These are phyloP conservation scores for Choloepus hoffmanni DNA, from an alignment of 2,113 vertebrate species.

Conservation along the genomic window DNA sequence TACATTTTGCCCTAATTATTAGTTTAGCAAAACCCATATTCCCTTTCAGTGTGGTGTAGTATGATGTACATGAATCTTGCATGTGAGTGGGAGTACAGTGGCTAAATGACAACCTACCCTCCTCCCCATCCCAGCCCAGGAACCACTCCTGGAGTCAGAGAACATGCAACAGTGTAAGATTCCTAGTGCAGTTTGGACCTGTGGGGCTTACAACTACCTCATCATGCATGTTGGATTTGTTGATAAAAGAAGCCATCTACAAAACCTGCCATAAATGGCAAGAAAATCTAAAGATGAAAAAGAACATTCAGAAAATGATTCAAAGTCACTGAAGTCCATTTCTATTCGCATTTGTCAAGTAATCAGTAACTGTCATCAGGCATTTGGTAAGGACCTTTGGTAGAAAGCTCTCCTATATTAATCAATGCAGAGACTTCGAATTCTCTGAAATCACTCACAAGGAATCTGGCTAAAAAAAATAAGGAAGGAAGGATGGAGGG, in stretches of 20 bases:
- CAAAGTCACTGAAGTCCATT: background rate
- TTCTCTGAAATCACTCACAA: background rate
- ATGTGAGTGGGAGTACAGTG: background rate
- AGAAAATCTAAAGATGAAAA: background rate
- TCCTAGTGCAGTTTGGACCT: background rate
- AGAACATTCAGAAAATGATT: background rate
- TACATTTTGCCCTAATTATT: background rate
- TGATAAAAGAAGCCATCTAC: background rate
- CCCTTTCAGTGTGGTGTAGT: no score
- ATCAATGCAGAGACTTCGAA: background rate
- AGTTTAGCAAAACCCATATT: background rate
- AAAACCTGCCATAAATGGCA: background rate
- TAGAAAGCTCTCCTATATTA: background rate
- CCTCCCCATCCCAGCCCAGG: background rate
- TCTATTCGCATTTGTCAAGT: background rate
- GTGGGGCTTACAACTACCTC: background rate
- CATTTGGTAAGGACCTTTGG: background rate
- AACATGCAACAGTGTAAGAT: background rate
- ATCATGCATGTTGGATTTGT: background rate
- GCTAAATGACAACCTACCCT: background rate
- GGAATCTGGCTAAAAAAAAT: background rate
- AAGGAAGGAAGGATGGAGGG: background rate
- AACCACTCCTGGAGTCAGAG: fast-evolving
- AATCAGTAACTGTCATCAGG: background rate
- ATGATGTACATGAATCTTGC: no score